Evolutionary conservation across 2,888 invertebrate genomes (phyloP), one percentile per base, ranked within the genome.

Genomic region (Caenorhabditis uteleia): DNA sequence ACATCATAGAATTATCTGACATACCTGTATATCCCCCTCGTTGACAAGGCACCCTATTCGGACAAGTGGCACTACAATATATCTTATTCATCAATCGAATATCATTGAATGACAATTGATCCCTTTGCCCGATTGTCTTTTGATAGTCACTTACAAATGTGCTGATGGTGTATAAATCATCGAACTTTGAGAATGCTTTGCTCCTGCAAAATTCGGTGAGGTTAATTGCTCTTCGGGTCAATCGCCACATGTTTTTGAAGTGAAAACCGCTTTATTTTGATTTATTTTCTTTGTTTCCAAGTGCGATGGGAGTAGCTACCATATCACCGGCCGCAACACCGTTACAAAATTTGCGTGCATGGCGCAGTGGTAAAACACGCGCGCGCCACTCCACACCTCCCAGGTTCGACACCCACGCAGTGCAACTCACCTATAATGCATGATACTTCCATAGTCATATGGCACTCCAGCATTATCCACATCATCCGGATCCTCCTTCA

Each of bases 1-100:
- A 54, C 67, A 53, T 45, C 82, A 47, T 14, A n/a, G n/a, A n/a
- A n/a, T n/a, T n/a, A n/a, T n/a, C n/a, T n/a, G n/a, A n/a, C n/a
- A n/a, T 83, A 59, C 84, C 83, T 4, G 83, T 83, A 69, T 83
- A 83, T 21, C 83, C 83, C 8, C 83, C 83, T 21, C 81, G 64
- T 48, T 81, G 78, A 40, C 83, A 83, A 5, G 78, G 72, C 18
- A 83, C 62, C 29, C 77, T 61, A 10, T 55, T 36, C 2, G 75
- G 73, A 43, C 83, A 83, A 8, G 72, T 68, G 39, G 76, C 62
- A 43, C 62, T 61, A 44, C 82, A 82, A 60, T 82, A 82, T 46
- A 82, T 81, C 45, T 75, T 77, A 56, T 83, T 83, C 83, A 83
- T 83, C 21, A 83, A 65, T 4, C 78, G 70, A 48, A 83, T 83